Evolutionary conservation across 2,797 vertebrate genomes (phyloP), one percentile per base, ranked within the genome.

Genomic region (Australoheros facetus): DNA sequence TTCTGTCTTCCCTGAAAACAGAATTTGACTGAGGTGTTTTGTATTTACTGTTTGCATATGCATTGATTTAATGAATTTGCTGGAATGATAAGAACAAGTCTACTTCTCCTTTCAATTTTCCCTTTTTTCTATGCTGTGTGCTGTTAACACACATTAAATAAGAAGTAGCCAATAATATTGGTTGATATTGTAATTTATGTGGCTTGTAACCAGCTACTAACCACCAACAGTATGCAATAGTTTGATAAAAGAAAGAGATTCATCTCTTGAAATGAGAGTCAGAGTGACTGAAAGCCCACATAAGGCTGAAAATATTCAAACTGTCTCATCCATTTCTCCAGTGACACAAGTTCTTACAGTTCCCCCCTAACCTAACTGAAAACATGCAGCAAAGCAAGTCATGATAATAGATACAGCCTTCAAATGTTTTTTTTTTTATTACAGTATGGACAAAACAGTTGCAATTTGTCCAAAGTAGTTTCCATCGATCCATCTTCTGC

Each of bases 241-340:
- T 80, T 81, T 56, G 39, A 57, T 37, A 77, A 53, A 21, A 16
- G 28, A 26, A 66, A 19, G 21, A 71, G 19, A 77, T 13, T 45
- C 14, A 7, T 4, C 60, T 42, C 17, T 19, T 16, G 1, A 17
- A 66, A 14, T 57, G 34, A 11, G 7, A 60, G 21, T 10, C 12
- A 26, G 26, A 39, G 7, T 58, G 13, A 59, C 45, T 60, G 23
- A 57, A 54, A 60, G 1, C 37, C 45, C 26, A 77, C 12, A 12
- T 66, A 1, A 69, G 12, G 59, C 53, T 75, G 78, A 71, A 79
- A 80, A 78, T 74, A 78, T 56, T 58, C 10, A 71, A 30, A 75
- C 37, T 12, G 28, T 55, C 77, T 30, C 51, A 69, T 74, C 45
- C 32, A 42, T 64, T 72, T 73, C 57, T 57, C 53, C 37, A 4